Conservation (phyloP, 2,797 vertebrate species). For the Loriculus beryllinus region DNA sequence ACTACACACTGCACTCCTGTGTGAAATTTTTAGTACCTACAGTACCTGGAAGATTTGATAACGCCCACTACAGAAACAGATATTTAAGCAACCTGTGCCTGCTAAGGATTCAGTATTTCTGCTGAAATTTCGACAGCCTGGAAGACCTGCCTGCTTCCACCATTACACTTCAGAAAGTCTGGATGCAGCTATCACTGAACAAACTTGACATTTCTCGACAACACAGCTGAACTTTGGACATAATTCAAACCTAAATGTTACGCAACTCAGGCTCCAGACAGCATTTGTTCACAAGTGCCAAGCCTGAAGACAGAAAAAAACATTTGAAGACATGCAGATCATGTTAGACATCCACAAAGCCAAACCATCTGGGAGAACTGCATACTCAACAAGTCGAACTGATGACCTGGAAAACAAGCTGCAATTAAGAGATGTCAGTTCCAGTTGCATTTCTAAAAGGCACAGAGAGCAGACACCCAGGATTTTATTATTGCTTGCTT, state of each 20-base stretch:
- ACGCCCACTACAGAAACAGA: neutral
- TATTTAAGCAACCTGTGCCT: neutral
- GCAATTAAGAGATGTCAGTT: constrained; percentile 30
- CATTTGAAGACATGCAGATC: constrained; percentile 11
- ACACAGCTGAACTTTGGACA: constrained; percentile 22
- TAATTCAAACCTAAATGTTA: constrained; percentile 36
- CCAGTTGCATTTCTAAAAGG: neutral
- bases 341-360: constrained; percentile 3
- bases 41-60: neutral
- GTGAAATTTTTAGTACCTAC: neutral
- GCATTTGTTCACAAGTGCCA: neutral
- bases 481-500: neutral
- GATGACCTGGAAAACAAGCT: constrained; percentile 50
- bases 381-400: constrained; percentile 2
- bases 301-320: neutral
- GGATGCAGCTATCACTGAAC: neutral
- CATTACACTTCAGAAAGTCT: neutral
- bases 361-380: constrained; percentile 31
- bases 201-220: constrained; percentile 50
- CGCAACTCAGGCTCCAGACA: constrained; percentile 16
- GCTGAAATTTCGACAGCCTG: neutral
- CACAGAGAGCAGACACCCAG: neutral
- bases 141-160: neutral
- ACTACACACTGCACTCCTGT: neutral
- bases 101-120: neutral